Evolutionary conservation across 2,888 invertebrate species (phyloP).

Genomic region (Lasioglossum calceatum): DNA sequence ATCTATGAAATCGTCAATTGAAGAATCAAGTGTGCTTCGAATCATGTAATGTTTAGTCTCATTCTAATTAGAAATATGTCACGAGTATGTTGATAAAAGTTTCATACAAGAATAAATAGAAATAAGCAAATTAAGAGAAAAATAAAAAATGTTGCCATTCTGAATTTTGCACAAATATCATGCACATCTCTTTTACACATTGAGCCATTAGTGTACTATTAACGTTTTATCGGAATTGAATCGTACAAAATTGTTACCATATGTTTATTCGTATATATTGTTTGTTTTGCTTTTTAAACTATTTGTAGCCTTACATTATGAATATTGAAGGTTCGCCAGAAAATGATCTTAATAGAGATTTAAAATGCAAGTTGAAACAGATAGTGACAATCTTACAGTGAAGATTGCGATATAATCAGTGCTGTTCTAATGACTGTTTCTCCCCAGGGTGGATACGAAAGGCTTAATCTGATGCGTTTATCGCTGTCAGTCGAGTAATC

Average conservation of each 20-base stretch:
- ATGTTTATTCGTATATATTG: background rate
- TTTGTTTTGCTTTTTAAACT: background rate
- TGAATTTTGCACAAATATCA: too few relatives aligned
- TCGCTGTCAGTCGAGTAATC: constrained; percentile 39
- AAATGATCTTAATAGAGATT: too few relatives aligned
- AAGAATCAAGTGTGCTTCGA: too few relatives aligned
- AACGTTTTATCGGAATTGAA: background rate
- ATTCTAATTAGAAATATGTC: too few relatives aligned
- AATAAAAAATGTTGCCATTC: too few relatives aligned
- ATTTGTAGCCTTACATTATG: background rate
- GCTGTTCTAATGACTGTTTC: background rate
- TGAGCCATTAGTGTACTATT: too few relatives aligned
- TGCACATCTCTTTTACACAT: too few relatives aligned
- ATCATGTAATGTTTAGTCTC: too few relatives aligned
- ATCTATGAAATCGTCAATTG: too few relatives aligned
- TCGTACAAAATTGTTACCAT: background rate
- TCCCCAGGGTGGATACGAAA: background rate
- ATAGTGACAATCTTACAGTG: background rate
- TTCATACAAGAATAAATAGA: too few relatives aligned
- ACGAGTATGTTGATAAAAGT: too few relatives aligned
- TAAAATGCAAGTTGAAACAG: background rate
- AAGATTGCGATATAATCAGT: background rate
- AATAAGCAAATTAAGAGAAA: too few relatives aligned
- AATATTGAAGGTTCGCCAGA: background rate
- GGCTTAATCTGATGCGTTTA: constrained; percentile 33